Base-by-base conservation (phyloP, 2,888 invertebrate species). In the Agelastica alni region DNA sequence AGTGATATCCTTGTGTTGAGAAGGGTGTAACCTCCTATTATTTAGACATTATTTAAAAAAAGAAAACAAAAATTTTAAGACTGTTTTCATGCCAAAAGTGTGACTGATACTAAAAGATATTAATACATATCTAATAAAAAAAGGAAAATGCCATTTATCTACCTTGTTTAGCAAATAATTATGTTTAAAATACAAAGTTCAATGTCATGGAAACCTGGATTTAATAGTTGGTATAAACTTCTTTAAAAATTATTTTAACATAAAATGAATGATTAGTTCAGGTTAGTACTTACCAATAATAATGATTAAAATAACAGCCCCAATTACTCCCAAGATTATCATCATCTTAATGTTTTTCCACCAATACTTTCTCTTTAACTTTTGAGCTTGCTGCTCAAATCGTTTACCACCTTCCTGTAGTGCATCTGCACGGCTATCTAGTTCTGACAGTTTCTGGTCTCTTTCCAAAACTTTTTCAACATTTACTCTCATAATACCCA, bases 341-440 rank as follows among this genome's bases (percentile, higher is more conserved):
- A 93, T 93, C 92, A 93, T 92, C 85, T 96, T 96, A 72, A 96
- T 82, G 79, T 97, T 97, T 79, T 96, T 94, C 86, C 95, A 87
- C 96, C 96, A 97, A 77, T 93, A 96, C 80, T 96, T 96, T 75
- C 94, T 85, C 80, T 96, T 96, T 76, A 96, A 83, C 81, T 96
- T 96, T 70, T 96, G 96, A 56, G 96, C 96, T 76, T 95, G 94
- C 70, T 96, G 95, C 77, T 96, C 96, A 76, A 97, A 97, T 72
- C 96, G 93, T 71, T 96, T 95, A 45, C 95, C 95, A 34, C 94
- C 94, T 75, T 94, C 90, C 73, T 95, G 93, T 52, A 95, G 79
- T 55, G 94, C 96, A 82, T 96, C 96, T 73, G 96, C 96, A 81
- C 96, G 85, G 77, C 95, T 93, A 74, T 97, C 96, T 58, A 96